Conservation (phyloP, 2,113 vertebrate genomes). For the Phylloscopus trochilus region DNA sequence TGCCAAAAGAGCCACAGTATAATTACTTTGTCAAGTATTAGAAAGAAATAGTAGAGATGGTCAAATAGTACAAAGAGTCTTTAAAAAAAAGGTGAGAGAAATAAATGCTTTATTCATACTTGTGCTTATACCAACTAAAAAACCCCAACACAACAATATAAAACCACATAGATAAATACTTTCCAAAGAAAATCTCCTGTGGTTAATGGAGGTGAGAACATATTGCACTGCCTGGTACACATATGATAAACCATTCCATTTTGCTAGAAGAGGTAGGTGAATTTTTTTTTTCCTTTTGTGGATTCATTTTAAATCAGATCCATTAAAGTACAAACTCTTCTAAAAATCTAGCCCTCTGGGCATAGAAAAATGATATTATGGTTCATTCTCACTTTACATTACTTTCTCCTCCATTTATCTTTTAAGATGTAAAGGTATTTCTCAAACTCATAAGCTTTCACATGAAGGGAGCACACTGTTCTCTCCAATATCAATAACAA, state of each 20-base stretch:
- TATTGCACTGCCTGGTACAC: not conserved
- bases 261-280: not conserved
- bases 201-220: not conserved
- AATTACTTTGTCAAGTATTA: not conserved
- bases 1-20: not conserved
- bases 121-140: not conserved
- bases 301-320: not conserved
- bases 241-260: not conserved
- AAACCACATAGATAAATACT: not conserved
- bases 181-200: not conserved
- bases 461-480: not conserved
- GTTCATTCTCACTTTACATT: not conserved
- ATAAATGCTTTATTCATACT: not conserved
- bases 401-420: not conserved
- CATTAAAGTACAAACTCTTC: not conserved
- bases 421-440: slow-evolving; percentile 33
- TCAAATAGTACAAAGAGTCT: not conserved
- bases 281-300: not conserved
- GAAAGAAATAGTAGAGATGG: not conserved
- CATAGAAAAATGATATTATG: not conserved
- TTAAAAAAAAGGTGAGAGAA: not conserved
- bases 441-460: not conserved
- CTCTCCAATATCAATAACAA: not conserved
- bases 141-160: not conserved
- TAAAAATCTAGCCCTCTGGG: not conserved